phyloP scores from a whole-genome alignment of 2,113 vertebrate species.

The Rhabdornis inornatus region DNA sequence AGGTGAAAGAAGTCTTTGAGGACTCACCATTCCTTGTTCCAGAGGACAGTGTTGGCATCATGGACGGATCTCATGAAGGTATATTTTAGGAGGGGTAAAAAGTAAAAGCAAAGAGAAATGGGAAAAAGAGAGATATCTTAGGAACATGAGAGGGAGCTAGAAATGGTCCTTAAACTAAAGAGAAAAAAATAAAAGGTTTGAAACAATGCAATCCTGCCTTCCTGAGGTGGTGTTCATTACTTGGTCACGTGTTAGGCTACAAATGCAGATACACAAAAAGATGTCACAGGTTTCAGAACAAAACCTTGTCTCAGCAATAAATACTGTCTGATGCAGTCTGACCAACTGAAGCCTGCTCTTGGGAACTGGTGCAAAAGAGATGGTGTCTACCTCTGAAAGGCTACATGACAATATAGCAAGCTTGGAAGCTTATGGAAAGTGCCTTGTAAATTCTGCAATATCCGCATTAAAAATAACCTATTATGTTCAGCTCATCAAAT shows the following conservation, averaged over 20 bases:
- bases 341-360: not conserved
- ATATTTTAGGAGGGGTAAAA: not conserved
- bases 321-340: not conserved
- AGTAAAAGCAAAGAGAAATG: not conserved
- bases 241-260: not conserved
- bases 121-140: not conserved
- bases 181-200: not conserved
- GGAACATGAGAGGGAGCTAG: not conserved
- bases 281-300: not conserved
- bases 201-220: not conserved
- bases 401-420: not conserved
- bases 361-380: not conserved
- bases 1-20: constrained; percentile 88
- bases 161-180: not conserved
- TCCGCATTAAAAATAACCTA: not conserved
- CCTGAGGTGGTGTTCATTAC: not conserved
- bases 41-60: constrained; percentile 87
- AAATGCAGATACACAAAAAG: not conserved
- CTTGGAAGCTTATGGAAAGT: not conserved
- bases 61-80: constrained; percentile 97
- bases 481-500: not conserved
- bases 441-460: not conserved
- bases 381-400: not conserved
- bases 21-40: constrained; percentile 94
- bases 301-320: not conserved